phyloP scores from a whole-genome alignment of 2,888 invertebrate genomes.

The Terebella lapidaria region DNA sequence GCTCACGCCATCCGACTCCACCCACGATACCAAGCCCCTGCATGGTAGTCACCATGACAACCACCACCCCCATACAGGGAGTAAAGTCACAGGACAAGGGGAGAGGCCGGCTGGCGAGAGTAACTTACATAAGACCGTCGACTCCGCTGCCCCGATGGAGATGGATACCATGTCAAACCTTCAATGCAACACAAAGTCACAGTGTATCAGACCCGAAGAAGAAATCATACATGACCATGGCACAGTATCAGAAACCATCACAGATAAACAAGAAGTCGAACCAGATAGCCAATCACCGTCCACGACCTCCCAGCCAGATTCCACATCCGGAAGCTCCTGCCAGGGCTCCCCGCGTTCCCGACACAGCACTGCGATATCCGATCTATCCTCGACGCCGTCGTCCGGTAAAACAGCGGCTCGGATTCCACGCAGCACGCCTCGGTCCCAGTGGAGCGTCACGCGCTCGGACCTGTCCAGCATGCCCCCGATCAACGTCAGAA shows the following conservation, averaged over 20 bases:
- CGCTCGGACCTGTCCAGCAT: neutral
- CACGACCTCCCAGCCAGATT: too few relatives aligned
- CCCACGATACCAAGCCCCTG: neutral
- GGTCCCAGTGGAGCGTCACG: neutral
- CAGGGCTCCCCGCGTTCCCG: neutral
- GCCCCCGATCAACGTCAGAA: neutral
- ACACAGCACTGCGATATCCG: neutral
- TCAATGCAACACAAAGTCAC: neutral
- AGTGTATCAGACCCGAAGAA: neutral
- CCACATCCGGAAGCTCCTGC: too few relatives aligned
- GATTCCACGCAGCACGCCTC: too few relatives aligned
- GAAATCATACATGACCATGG: neutral
- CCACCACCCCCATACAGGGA: too few relatives aligned
- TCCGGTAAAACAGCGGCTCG: neutral
- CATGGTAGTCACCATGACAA: too few relatives aligned
- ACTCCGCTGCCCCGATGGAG: too few relatives aligned
- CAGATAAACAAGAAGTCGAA: neutral
- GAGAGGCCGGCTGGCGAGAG: too few relatives aligned
- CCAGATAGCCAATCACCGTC: too few relatives aligned
- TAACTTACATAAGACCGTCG: too few relatives aligned
- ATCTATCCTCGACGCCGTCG: neutral
- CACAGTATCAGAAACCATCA: neutral
- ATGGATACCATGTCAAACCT: too few relatives aligned
- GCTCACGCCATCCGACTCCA: neutral
- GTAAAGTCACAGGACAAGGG: too few relatives aligned